phyloP scores from a whole-genome alignment of 2,888 invertebrate genomes.

The Clivina fossor region DNA sequence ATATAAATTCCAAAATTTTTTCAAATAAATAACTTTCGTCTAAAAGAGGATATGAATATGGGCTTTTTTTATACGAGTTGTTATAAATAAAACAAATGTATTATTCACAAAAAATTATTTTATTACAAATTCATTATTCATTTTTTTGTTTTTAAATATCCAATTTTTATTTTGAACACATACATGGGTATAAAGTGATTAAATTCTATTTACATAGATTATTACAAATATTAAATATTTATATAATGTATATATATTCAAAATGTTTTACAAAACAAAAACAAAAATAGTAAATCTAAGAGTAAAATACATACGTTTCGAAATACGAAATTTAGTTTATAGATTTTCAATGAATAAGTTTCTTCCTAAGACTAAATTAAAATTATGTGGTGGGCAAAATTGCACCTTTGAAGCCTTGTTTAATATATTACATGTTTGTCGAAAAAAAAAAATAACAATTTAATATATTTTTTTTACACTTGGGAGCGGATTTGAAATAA shows the following conservation, averaged over 20 bases:
- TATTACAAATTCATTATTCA: constrained; percentile 13
- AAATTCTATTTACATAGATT: constrained; percentile 23
- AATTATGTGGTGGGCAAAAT: constrained; percentile 25
- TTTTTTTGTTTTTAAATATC: constrained; percentile 23
- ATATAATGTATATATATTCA: background rate
- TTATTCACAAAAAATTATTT: constrained; percentile 24
- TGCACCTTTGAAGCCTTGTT: constrained; percentile 21
- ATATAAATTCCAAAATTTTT: too few species aligned
- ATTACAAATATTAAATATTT: constrained; percentile 10
- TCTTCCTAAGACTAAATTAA: too few species aligned
- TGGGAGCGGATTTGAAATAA: constrained; percentile 15
- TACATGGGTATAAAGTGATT: constrained; percentile 31
- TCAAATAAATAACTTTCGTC: too few species aligned
- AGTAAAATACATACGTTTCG: too few species aligned
- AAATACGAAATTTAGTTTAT: too few species aligned
- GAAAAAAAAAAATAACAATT: constrained; percentile 12
- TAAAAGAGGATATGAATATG: too few species aligned
- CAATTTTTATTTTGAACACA: constrained; percentile 33
- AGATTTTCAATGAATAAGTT: too few species aligned
- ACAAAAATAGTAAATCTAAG: too few species aligned
- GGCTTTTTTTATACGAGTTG: too few species aligned
- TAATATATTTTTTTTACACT: constrained; percentile 7
- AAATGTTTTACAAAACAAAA: constrained; percentile 1
- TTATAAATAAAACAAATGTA: constrained; percentile 12
- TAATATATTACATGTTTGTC: background rate